A percentile compares a stretch with the other conserved stretches of the same genome.
Conservation (phyloP, 2,113 vertebrate species). For the Diglossa brunneiventris region DNA sequence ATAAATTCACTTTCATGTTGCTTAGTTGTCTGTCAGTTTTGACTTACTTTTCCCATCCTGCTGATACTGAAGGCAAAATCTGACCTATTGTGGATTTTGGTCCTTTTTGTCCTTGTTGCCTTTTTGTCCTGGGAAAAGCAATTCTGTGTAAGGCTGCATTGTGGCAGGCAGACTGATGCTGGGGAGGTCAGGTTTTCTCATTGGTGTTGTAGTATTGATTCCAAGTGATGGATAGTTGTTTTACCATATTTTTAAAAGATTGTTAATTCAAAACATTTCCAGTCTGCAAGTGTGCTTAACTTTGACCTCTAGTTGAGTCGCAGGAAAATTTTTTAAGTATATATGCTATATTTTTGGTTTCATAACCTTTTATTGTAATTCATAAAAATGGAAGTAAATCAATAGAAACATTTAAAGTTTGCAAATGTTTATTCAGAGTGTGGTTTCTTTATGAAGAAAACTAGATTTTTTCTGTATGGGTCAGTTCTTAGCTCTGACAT, state of each 20-base stretch:
- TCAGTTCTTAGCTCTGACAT: not conserved
- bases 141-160: not conserved
- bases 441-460: not conserved
- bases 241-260: not conserved
- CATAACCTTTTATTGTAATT: not conserved
- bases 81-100: not conserved
- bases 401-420: not conserved
- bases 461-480: not conserved
- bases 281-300: not conserved
- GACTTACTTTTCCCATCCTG: not conserved
- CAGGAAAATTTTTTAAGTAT: not conserved
- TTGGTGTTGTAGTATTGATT: not conserved
- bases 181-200: not conserved
- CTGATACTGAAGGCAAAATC: not conserved
- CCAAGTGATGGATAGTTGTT: not conserved
- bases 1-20: not conserved
- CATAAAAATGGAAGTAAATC: not conserved
- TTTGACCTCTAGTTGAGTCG: not conserved
- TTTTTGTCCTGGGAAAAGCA: slow-evolving; percentile 44
- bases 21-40: not conserved
- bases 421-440: not conserved
- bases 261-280: not conserved
- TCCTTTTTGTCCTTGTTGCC: not conserved
- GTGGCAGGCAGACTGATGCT: not conserved
- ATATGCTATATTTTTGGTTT: not conserved